Evolutionary conservation across 1,140 invertebrate species (phyloP).

Genomic region (Macrosteles quadrilineatus): DNA sequence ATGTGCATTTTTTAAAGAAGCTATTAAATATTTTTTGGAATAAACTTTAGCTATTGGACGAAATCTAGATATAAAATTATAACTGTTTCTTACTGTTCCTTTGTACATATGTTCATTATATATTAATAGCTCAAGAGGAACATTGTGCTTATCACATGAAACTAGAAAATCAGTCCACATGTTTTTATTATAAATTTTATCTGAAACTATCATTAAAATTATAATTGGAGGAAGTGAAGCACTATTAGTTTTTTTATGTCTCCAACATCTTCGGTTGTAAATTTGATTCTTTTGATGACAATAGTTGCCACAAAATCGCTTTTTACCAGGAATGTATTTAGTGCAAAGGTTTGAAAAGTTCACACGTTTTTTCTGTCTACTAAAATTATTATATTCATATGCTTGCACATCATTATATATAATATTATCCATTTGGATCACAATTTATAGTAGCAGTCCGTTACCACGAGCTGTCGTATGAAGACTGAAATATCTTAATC

Average conservation of each 20-base stretch:
- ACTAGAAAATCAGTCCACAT: background rate
- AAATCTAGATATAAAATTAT: constrained; percentile 2
- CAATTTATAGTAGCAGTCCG: no score
- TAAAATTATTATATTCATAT: no score
- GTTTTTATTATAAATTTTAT: background rate
- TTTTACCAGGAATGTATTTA: background rate
- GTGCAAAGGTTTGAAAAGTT: background rate
- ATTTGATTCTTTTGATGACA: background rate
- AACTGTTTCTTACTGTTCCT: background rate
- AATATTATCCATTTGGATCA: no score
- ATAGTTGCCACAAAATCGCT: constrained; percentile 6
- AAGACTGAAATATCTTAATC: no score
- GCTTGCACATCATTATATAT: no score
- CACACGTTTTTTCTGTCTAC: no score
- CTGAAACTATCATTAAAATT: background rate
- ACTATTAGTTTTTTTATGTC: background rate
- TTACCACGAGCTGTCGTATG: no score
- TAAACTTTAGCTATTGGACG: background rate
- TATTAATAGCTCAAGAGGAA: background rate
- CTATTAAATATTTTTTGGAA: background rate
- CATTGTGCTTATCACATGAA: background rate
- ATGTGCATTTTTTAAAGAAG: background rate
- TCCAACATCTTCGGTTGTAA: background rate
- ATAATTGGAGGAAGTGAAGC: background rate
- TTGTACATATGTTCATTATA: constrained; percentile 8